Conservation (phyloP, 1,140 invertebrate species). For the Lepeophtheirus salmonis region DNA sequence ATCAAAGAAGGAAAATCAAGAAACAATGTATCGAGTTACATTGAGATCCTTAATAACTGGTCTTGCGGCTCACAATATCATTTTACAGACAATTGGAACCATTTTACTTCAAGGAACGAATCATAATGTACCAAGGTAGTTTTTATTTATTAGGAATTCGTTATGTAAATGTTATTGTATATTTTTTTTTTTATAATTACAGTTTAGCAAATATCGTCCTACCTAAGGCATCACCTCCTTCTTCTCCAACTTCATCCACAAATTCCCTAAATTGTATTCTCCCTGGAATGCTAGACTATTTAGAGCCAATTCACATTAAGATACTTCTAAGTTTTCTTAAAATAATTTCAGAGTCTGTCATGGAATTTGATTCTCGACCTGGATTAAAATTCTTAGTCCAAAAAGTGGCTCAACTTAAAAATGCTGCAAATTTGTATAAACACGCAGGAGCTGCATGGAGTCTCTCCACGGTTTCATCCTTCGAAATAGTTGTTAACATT, state of each 20-base stretch:
- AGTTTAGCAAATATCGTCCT: constrained; percentile 30
- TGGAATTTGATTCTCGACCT: constrained; percentile 67
- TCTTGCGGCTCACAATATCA: constrained; percentile 68
- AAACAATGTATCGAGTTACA: constrained; percentile 48
- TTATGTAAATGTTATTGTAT: too few species aligned
- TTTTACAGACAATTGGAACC: constrained; percentile 69
- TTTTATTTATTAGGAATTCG: too few species aligned
- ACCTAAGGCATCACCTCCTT: not conserved
- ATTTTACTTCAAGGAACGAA: constrained; percentile 47
- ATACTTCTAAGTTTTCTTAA: constrained; percentile 55
- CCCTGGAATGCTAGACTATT: constrained; percentile 30
- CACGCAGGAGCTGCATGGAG: constrained; percentile 79
- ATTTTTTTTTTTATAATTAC: constrained; percentile 21
- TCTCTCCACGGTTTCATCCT: constrained; percentile 62
- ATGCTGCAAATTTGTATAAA: constrained; percentile 74
- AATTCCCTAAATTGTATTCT: constrained; percentile 18
- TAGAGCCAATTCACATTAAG: constrained; percentile 37
- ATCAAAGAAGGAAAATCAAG: not conserved
- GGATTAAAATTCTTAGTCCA: constrained; percentile 80
- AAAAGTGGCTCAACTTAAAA: constrained; percentile 66
- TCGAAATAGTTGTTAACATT: constrained; percentile 52
- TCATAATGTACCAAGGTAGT: constrained; percentile 37
- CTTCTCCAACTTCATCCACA: not conserved
- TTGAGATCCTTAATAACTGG: constrained; percentile 66
- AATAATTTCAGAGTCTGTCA: constrained; percentile 52